phyloP scores from a whole-genome alignment of 2,797 vertebrate species.

The Tachyglossus aculeatus region DNA sequence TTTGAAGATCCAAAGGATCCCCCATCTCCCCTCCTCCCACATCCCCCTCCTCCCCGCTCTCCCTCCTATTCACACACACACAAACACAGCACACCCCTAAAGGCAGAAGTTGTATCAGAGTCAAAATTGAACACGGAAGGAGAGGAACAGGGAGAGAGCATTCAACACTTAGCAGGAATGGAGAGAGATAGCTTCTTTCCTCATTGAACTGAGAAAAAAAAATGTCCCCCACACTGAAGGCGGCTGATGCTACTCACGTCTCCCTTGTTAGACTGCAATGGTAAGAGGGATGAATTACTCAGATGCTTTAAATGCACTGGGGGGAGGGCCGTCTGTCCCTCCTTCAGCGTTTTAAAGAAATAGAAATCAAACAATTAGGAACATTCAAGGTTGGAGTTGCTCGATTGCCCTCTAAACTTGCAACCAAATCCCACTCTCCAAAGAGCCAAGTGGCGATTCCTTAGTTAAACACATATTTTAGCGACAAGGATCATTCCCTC shows the following conservation, averaged over 20 bases:
- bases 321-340: background rate
- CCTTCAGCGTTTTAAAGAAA: background rate
- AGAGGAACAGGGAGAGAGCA: conserved; percentile 49
- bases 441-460: conserved; percentile 24
- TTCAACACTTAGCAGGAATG: conserved; percentile 21
- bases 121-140: conserved; percentile 43
- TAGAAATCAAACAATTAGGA: background rate
- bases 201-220: background rate
- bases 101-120: conserved; percentile 48
- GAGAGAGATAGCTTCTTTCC: conserved; percentile 11
- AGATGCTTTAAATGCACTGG: background rate
- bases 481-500: conserved; percentile 5
- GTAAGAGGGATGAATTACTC: background rate
- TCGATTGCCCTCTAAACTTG: conserved; percentile 46
- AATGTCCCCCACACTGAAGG: background rate
- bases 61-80: no score
- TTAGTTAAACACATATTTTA: conserved; percentile 17
- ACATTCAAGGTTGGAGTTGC: background rate
- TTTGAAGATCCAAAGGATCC: conserved; percentile 60
- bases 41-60: background rate
- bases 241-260: background rate
- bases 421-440: conserved; percentile 22
- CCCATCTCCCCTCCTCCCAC: background rate
- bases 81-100: no score
- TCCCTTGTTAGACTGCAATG: background rate